phyloP scores from a whole-genome alignment of 2,797 vertebrate species.

The Tragopan temminckii region DNA sequence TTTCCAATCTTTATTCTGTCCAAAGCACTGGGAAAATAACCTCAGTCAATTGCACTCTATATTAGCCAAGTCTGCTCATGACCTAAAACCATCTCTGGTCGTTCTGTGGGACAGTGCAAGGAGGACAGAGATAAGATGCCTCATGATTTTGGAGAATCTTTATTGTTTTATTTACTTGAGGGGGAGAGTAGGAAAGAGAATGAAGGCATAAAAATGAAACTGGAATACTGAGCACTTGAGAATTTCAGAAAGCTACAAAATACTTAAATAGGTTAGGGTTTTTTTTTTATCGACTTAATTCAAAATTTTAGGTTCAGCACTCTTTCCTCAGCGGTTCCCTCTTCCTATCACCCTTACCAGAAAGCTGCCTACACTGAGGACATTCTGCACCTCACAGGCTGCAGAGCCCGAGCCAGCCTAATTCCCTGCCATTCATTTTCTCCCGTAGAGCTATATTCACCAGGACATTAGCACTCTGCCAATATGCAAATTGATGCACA shows the following conservation, averaged over 20 bases:
- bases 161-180: constrained; percentile 28
- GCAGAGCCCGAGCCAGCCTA: not conserved
- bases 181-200: constrained; percentile 11
- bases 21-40: constrained; percentile 35
- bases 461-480: not conserved
- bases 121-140: constrained; percentile 57
- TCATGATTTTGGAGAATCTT: constrained; percentile 50
- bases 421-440: constrained; percentile 13
- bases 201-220: constrained; percentile 44
- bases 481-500: constrained; percentile 27
- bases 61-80: not conserved
- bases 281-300: not conserved
- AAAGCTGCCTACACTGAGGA: not conserved
- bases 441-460: not conserved
- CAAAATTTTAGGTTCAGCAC: not conserved
- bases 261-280: not conserved
- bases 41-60: not conserved
- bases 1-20: constrained; percentile 19
- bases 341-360: not conserved
- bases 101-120: constrained; percentile 1
- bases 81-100: not conserved
- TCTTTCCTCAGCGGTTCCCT: not conserved
- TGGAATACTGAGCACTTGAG: not conserved
- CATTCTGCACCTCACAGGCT: not conserved
- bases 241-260: constrained; percentile 27